phyloP scores from a whole-genome alignment of 2,797 vertebrate species.

The Monodelphis domestica region DNA sequence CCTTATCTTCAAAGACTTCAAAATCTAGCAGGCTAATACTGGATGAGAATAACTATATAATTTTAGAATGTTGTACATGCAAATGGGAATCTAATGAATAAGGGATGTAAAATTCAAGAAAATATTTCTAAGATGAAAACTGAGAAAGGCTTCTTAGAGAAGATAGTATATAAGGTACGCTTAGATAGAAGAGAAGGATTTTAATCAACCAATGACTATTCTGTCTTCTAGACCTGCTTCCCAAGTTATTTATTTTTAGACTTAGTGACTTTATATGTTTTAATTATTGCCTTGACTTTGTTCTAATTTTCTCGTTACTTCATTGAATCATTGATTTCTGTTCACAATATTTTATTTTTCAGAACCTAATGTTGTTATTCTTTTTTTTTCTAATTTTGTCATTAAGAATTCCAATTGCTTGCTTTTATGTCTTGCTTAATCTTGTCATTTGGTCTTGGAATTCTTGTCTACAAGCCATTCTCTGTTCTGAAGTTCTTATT shows the following conservation, averaged over 20 bases:
- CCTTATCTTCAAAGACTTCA: not conserved
- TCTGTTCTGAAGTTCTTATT: too few relatives aligned
- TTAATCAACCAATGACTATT: not conserved
- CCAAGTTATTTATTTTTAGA: not conserved
- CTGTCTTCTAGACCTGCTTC: not conserved
- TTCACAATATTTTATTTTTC: too few relatives aligned
- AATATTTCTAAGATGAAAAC: not conserved
- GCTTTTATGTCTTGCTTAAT: too few relatives aligned
- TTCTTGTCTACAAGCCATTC: too few relatives aligned
- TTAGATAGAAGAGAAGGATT: not conserved
- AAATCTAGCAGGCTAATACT: not conserved
- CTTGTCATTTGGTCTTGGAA: too few relatives aligned
- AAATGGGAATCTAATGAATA: not conserved
- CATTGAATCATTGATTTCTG: too few relatives aligned
- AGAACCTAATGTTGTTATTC: too few relatives aligned
- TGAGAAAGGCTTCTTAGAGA: not conserved
- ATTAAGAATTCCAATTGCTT: too few relatives aligned
- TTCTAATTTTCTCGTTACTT: too few relatives aligned
- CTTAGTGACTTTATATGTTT: not conserved
- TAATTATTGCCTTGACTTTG: not conserved
- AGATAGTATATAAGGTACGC: not conserved
- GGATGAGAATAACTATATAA: not conserved
- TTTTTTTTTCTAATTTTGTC: too few relatives aligned
- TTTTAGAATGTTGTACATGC: not conserved
- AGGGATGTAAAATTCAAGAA: not conserved